Base-by-base conservation (phyloP, 2,113 vertebrate species). In the Thamnaconus septentrionalis region DNA sequence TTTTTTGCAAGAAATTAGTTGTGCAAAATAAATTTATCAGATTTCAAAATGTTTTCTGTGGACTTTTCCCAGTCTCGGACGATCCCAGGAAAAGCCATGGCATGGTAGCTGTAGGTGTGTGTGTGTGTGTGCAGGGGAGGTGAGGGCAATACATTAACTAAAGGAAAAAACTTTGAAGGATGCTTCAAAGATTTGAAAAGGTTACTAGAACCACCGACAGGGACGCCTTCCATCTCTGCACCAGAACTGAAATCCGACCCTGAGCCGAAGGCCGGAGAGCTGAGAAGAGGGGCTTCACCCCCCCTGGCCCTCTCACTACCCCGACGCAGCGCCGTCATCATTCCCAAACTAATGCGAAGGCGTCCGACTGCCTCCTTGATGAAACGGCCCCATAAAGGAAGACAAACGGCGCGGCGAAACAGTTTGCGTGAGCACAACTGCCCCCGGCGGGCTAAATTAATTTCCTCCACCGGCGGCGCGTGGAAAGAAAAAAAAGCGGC, bases 391-490 rank as follows among this genome's bases (percentile, higher is more conserved):
- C 53, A 83, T 83, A 85, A 87, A 86, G 79, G 31, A 67, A 78
- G 78, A 87, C 48, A 69, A 74, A 85, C 12, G 52, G 9, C 50
- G 56, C 2, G 68, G 58, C 10, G 4, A 78, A 84, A 84, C 61
- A 42, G 82, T 85, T 79, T 78, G 70, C 61, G 75, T 68, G 75
- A 78, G 82, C 84, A 78, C 75, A 85, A 81, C 69, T 61, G 71
- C 69, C 66, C 79, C 61, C 73, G 63, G 79, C 52, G 53, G 18
- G 80, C 73, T 82, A 71, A 85, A 79, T 83, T 62, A 54, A 82
- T 80, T 66, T 76, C 79, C 79, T 73, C 80, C 66, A 46, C 72
- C 72, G 63, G 71, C 72, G 18, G 18, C 18, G 18, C 18, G 47
- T 61, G 31, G 59, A 4, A 55, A 55, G 39, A 50, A 9, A 7